phyloP scores from a whole-genome alignment of 2,113 vertebrate species.

The Solea solea region DNA sequence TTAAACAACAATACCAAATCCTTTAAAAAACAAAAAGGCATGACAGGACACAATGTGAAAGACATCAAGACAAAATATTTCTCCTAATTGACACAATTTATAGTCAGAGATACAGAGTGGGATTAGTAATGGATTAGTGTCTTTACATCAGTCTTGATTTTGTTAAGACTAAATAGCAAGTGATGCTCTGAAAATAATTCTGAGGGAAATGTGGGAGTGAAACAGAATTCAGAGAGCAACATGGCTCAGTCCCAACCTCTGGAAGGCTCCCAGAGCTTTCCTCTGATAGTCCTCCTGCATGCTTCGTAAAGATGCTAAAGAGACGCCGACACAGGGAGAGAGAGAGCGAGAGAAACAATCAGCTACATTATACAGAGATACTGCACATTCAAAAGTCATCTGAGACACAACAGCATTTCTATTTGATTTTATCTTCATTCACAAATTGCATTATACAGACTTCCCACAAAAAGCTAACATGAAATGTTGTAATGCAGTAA shows the following conservation, averaged over 20 bases:
- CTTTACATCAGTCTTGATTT: neutral
- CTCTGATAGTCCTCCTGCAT: slow-evolving; percentile 96
- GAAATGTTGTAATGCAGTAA: neutral
- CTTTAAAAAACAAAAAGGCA: neutral
- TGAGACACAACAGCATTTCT: neutral
- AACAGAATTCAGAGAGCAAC: slow-evolving; percentile 9
- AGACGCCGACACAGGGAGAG: slow-evolving; percentile 10
- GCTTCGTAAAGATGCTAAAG: slow-evolving; percentile 91
- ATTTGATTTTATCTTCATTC: too few relatives aligned
- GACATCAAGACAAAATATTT: neutral
- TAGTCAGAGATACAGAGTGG: neutral
- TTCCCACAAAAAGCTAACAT: too few relatives aligned
- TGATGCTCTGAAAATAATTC: neutral
- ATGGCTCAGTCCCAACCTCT: slow-evolving; percentile 85
- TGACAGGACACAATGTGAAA: neutral
- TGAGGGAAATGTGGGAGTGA: slow-evolving; percentile 24
- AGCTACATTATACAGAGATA: neutral
- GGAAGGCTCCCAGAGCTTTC: slow-evolving; percentile 96
- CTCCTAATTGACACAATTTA: neutral
- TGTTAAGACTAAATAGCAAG: neutral
- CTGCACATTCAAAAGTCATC: neutral
- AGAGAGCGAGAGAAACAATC: slow-evolving; percentile 2
- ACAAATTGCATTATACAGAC: too few relatives aligned
- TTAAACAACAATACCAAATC: neutral
- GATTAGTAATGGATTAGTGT: neutral